Percentiles rank a stretch among this genome's conserved stretches.
Conservation (phyloP, 2,797 vertebrate species). For the Clarias pachynema region DNA sequence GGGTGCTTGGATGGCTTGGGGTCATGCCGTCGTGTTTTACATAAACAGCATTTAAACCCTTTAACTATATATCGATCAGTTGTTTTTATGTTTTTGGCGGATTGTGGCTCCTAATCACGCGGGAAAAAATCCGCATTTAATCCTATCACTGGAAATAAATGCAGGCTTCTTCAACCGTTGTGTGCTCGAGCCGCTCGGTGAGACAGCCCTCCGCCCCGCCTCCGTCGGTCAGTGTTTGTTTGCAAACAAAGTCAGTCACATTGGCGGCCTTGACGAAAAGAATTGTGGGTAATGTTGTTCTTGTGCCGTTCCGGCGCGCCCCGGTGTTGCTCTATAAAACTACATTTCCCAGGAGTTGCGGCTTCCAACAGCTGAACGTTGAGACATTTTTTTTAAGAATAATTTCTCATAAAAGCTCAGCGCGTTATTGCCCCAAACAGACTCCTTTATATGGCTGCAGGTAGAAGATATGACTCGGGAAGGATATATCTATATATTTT, state of each 20-base stretch:
- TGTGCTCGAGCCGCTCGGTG: background rate
- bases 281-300: slow-evolving; percentile 69
- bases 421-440: slow-evolving; percentile 66
- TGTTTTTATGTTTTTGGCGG: background rate
- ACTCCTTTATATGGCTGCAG: slow-evolving; percentile 67
- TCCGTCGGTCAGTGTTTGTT: slow-evolving; percentile 65
- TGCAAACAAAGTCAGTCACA: slow-evolving; percentile 81
- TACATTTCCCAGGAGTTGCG: slow-evolving; percentile 66
- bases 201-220: background rate
- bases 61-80: background rate
- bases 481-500: background rate
- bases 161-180: too few relatives aligned
- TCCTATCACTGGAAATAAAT: background rate
- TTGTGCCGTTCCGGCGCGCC: accelerated
- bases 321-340: background rate
- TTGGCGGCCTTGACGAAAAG: slow-evolving; percentile 59
- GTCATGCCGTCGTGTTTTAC: background rate
- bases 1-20: background rate
- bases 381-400: slow-evolving; percentile 38
- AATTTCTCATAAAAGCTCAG: slow-evolving; percentile 65
- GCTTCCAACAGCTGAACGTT: slow-evolving; percentile 47
- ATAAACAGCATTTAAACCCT: background rate
- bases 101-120: background rate
- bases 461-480: slow-evolving; percentile 1
- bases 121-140: background rate